Evolutionary conservation across 1,140 invertebrate species (phyloP).

Genomic region (Pseudoatta argentina): DNA sequence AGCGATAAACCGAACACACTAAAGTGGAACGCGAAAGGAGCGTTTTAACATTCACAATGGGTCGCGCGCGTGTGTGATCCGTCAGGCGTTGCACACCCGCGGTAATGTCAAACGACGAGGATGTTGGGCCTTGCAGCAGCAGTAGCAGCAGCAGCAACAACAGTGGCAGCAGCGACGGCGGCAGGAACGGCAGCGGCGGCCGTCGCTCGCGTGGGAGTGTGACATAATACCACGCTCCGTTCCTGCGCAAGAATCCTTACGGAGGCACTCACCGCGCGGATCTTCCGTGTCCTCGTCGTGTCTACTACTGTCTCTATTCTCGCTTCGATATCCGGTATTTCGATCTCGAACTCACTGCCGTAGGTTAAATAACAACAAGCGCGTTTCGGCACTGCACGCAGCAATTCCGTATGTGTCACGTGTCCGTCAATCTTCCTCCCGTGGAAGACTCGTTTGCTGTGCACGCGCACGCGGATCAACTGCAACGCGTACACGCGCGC

Average conservation of each 20-base stretch:
- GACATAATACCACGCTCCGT: slow-evolving; percentile 76
- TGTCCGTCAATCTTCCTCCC: background rate
- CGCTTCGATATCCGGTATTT: background rate
- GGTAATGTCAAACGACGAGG: slow-evolving; percentile 81
- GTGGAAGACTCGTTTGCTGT: background rate
- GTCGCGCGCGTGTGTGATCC: slow-evolving; percentile 6
- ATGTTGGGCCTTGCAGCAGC: slow-evolving; percentile 61
- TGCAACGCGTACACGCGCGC: background rate
- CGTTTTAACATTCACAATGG: slow-evolving; percentile 6
- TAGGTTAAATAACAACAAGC: background rate
- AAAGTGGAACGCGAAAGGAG: background rate
- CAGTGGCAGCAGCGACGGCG: slow-evolving; percentile 50
- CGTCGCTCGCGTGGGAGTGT: slow-evolving; percentile 82
- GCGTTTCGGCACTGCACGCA: background rate
- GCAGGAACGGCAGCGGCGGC: slow-evolving; percentile 56
- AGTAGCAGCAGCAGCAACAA: background rate
- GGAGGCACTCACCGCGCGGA: background rate
- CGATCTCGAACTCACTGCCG: background rate
- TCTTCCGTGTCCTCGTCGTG: background rate
- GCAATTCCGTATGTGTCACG: slow-evolving; percentile 20
- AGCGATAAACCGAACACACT: background rate
- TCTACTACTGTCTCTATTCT: background rate
- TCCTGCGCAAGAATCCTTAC: slow-evolving; percentile 44
- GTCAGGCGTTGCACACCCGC: slow-evolving; percentile 60
- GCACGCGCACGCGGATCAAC: background rate